Conservation (phyloP, 2,797 vertebrate genomes). For the Ctenopoma kingsleyae region DNA sequence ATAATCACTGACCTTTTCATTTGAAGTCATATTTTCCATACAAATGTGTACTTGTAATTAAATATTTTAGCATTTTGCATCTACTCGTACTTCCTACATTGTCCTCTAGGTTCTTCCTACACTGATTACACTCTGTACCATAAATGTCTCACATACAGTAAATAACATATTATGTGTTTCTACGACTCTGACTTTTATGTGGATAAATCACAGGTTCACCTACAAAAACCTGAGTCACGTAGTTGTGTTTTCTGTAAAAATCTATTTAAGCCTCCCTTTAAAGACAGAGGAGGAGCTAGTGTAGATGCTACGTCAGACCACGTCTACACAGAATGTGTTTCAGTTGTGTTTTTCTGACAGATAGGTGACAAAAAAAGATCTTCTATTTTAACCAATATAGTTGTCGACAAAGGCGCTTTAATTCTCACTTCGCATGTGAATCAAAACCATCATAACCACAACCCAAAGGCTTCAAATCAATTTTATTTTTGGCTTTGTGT, state of each 20-base stretch:
- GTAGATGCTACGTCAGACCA: too few relatives aligned
- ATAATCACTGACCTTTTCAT: not conserved
- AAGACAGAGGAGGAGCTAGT: not conserved
- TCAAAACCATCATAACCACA: not conserved
- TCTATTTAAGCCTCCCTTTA: not conserved
- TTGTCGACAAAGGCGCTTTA: not conserved
- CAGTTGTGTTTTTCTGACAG: not conserved
- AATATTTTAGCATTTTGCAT: not conserved
- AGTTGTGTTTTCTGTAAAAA: not conserved
- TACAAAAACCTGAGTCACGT: not conserved
- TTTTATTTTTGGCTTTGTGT: not conserved
- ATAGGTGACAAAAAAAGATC: not conserved
- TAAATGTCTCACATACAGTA: not conserved
- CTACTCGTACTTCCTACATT: not conserved
- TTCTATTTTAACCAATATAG: conserved; percentile 4
- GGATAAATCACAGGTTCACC: not conserved
- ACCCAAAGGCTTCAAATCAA: not conserved
- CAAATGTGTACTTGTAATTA: not conserved
- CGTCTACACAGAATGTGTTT: not conserved
- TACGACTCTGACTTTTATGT: too few relatives aligned
- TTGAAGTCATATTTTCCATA: not conserved
- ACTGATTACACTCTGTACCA: not conserved
- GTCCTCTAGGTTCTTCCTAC: not conserved
- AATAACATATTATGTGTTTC: conserved; percentile 1
- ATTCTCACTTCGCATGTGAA: not conserved